Evolutionary conservation across 2,113 vertebrate genomes (phyloP).

Genomic region (Apodemus sylvaticus): DNA sequence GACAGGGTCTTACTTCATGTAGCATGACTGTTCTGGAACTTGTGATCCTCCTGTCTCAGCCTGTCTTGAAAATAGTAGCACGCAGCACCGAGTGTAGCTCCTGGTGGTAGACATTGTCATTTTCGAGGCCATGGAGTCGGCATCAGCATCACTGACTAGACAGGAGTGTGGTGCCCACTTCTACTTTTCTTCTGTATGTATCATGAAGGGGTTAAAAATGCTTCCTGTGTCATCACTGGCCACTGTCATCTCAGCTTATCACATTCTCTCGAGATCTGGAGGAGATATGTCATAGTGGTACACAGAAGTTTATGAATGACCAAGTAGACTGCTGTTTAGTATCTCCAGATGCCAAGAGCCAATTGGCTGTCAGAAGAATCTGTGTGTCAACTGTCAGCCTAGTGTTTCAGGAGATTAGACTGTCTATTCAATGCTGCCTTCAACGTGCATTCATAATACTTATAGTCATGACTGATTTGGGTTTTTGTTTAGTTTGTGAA

Average conservation of each 20-base stretch:
- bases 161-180: neutral
- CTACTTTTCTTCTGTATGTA: slow-evolving; percentile 1
- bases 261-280: neutral
- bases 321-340: neutral
- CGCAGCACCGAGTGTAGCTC: no score
- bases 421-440: neutral
- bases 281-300: neutral
- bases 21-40: neutral
- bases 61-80: neutral
- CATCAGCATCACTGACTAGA: neutral
- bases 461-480: neutral
- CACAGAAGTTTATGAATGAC: neutral
- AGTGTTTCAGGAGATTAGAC: neutral
- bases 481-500: neutral
- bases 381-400: neutral
- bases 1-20: no score
- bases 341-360: neutral
- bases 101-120: neutral
- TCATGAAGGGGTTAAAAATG: neutral
- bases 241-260: neutral
- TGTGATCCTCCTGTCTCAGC: neutral
- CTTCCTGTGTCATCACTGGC: neutral
- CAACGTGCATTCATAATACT: neutral
- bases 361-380: neutral
- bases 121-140: neutral